These are phyloP conservation scores for Drosophila cardini DNA, from an alignment of 1,140 invertebrate species.

Conservation along the genomic window DNA sequence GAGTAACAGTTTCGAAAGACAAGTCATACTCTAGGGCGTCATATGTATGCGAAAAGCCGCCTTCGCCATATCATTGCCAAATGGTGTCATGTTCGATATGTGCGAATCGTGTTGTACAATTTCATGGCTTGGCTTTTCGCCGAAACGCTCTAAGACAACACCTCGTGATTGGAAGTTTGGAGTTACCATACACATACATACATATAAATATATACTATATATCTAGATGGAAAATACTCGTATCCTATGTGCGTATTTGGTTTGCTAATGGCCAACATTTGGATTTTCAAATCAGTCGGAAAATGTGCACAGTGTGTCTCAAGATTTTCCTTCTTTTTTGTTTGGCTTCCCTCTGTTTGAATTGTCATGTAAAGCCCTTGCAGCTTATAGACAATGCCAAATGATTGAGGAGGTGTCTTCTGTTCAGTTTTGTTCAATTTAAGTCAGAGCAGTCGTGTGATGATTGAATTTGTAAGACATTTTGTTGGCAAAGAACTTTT, in stretches of 20 bases:
- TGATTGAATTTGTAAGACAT: constrained; percentile 52
- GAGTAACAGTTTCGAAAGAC: constrained; percentile 41
- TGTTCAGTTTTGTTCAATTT: neutral
- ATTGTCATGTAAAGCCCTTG: constrained; percentile 36
- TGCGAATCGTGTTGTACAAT: constrained; percentile 81
- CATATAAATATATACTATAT: too few relatives aligned
- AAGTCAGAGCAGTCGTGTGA: constrained; percentile 42
- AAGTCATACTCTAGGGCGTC: constrained; percentile 28
- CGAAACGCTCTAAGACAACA: constrained; percentile 37
- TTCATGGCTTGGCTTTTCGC: constrained; percentile 80
- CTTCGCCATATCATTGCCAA: constrained; percentile 58
- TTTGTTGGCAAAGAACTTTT: neutral
- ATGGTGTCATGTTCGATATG: constrained; percentile 82
- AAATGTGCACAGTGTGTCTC: constrained; percentile 64
- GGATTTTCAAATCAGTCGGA: constrained; percentile 78
- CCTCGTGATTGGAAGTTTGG: constrained; percentile 37
- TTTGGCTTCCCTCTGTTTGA: constrained; percentile 6
- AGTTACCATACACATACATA: neutral
- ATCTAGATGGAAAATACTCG: neutral
- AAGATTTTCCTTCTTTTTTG: constrained; percentile 22
- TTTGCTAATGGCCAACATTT: constrained; percentile 81
- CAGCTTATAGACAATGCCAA: constrained; percentile 69
- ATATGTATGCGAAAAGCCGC: constrained; percentile 42
- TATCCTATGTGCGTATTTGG: constrained; percentile 69
- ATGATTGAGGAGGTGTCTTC: constrained; percentile 55